These are phyloP conservation scores for Columba janthina DNA, from an alignment of 2,113 vertebrate species.

Conservation along the genomic window DNA sequence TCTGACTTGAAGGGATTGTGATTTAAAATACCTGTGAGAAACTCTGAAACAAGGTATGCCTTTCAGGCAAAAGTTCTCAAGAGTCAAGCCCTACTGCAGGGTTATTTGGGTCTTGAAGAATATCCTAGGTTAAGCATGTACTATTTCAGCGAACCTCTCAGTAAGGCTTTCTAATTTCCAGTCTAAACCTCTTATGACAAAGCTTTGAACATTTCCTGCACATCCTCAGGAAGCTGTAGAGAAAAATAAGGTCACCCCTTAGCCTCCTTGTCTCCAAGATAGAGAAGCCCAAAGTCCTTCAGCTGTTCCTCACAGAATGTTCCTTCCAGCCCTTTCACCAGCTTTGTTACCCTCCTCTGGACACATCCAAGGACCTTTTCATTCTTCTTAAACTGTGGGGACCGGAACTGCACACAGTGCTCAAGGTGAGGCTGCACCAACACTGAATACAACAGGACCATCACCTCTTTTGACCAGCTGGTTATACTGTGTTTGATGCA, in stretches of 20 bases:
- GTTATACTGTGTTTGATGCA: not conserved
- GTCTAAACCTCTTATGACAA: not conserved
- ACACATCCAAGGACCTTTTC: not conserved
- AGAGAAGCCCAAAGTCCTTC: not conserved
- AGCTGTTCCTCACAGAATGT: not conserved
- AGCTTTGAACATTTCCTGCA: not conserved
- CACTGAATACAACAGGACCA: rapidly evolving
- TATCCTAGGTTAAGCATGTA: not conserved
- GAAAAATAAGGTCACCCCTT: not conserved
- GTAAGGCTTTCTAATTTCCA: not conserved
- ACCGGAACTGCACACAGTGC: no score
- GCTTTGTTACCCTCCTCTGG: not conserved
- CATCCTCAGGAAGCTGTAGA: not conserved
- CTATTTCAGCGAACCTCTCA: not conserved
- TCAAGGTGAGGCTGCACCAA: not conserved
- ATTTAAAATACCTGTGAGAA: not conserved
- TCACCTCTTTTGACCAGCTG: rapidly evolving
- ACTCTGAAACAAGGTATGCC: not conserved
- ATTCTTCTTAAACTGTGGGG: not conserved
- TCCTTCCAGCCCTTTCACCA: not conserved
- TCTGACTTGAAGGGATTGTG: not conserved
- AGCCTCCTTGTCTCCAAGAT: not conserved
- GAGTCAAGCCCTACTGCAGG: not conserved
- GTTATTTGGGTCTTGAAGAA: not conserved
- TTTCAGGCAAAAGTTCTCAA: not conserved